Evolutionary conservation across 1,140 invertebrate genomes (phyloP).

Genomic region (Drosophila repletoides): DNA sequence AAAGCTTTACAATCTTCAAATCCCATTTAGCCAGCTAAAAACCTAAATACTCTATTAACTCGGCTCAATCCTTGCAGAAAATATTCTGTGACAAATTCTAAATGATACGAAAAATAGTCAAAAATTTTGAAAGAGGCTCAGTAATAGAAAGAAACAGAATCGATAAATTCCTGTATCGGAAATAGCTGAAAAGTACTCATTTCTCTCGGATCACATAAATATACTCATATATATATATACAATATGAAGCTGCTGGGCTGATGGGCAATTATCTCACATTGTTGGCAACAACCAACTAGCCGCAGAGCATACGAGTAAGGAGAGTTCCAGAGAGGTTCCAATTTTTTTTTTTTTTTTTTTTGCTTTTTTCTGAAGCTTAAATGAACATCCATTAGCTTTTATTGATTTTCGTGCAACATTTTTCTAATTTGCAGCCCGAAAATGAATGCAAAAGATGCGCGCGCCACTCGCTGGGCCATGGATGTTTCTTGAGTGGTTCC

Average conservation of each 20-base stretch:
- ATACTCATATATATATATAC: too few species aligned
- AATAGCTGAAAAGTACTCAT: conserved; percentile 15
- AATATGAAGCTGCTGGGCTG: not conserved
- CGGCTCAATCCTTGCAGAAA: too few species aligned
- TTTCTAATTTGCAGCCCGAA: conserved; percentile 69
- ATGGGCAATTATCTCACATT: conserved; percentile 50
- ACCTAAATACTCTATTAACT: too few species aligned
- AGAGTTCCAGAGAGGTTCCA: too few species aligned
- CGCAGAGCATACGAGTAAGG: too few species aligned
- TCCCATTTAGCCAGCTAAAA: too few species aligned
- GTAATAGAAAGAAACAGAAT: not conserved
- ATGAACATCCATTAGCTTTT: conserved; percentile 65
- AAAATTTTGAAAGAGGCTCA: not conserved
- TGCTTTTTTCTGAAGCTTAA: too few species aligned
- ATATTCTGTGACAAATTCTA: too few species aligned
- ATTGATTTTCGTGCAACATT: conserved; percentile 74
- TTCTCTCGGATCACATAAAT: not conserved
- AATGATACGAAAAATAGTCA: not conserved
- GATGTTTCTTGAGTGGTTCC: not conserved
- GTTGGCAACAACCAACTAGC: conserved; percentile 20
- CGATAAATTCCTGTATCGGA: conserved; percentile 1
- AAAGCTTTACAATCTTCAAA: too few species aligned
- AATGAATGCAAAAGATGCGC: conserved; percentile 47
- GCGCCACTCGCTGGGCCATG: not conserved
- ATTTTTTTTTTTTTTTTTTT: too few species aligned